phyloP scores from a whole-genome alignment of 2,797 vertebrate species.

The Mycteria americana region DNA sequence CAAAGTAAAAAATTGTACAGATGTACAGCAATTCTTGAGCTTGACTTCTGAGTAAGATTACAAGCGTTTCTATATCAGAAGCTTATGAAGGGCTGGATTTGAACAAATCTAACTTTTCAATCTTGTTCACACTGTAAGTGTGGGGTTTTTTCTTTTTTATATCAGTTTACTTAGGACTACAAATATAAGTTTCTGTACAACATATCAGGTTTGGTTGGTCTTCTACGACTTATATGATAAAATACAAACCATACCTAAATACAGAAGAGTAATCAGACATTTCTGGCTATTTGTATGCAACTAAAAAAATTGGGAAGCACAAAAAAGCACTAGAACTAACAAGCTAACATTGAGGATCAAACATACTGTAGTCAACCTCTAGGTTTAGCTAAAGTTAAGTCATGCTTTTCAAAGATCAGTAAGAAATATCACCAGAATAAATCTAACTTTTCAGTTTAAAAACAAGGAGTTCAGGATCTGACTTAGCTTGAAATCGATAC shows the following conservation, averaged over 20 bases:
- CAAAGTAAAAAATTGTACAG: neutral
- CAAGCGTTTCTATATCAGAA: neutral
- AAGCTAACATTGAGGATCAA: neutral
- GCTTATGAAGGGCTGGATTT: neutral
- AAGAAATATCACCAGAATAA: neutral
- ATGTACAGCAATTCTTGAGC: neutral
- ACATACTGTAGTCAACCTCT: neutral
- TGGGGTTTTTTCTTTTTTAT: neutral
- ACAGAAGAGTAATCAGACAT: neutral
- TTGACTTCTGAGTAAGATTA: neutral
- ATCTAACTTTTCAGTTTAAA: neutral
- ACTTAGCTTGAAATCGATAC: neutral
- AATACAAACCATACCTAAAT: neutral
- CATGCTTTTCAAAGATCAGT: neutral
- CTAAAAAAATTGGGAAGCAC: neutral
- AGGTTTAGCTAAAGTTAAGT: neutral
- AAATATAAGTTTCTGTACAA: neutral
- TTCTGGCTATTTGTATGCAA: neutral
- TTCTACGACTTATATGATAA: neutral
- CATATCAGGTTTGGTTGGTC: neutral
- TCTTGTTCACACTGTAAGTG: neutral
- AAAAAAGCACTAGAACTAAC: neutral
- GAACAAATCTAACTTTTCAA: neutral
- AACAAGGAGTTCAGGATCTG: neutral
- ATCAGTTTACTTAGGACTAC: neutral